phyloP scores from a whole-genome alignment of 2,113 vertebrate species.

The Rhegmatorhina hoffmannsi region DNA sequence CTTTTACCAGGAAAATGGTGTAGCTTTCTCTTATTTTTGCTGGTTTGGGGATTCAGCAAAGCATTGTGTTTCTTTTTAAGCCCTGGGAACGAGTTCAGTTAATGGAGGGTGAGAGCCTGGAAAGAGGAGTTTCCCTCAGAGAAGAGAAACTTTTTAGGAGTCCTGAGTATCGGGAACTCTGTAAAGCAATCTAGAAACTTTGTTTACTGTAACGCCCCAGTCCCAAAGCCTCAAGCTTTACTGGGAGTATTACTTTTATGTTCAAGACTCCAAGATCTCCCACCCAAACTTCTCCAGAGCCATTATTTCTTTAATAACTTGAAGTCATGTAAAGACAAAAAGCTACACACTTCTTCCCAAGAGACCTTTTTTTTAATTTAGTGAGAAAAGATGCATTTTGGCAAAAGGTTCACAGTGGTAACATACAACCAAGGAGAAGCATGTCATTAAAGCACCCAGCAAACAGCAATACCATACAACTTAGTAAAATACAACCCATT shows the following conservation, averaged over 20 bases:
- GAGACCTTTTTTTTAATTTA: not conserved
- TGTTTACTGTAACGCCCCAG: not conserved
- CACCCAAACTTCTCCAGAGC: not conserved
- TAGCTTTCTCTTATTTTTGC: not conserved
- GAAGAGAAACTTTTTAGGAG: not conserved
- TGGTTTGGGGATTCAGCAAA: not conserved
- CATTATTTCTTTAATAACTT: not conserved
- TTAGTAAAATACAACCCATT: not conserved
- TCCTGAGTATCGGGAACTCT: not conserved
- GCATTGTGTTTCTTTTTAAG: not conserved
- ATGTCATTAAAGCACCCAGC: not conserved
- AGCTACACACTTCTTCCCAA: not conserved
- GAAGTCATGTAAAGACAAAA: not conserved
- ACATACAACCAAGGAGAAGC: not conserved
- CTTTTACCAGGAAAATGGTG: not conserved
- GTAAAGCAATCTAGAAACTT: not conserved
- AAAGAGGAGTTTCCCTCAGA: not conserved
- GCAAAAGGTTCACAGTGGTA: not conserved
- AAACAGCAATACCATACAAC: not conserved
- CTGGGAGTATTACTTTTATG: not conserved
- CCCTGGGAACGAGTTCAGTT: not conserved
- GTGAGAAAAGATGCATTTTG: not conserved
- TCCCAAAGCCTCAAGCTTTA: not conserved
- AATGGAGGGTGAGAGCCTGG: not conserved
- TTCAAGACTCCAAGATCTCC: not conserved